phyloP scores from a whole-genome alignment of 2,113 vertebrate species.

The Oophaga pumilio region DNA sequence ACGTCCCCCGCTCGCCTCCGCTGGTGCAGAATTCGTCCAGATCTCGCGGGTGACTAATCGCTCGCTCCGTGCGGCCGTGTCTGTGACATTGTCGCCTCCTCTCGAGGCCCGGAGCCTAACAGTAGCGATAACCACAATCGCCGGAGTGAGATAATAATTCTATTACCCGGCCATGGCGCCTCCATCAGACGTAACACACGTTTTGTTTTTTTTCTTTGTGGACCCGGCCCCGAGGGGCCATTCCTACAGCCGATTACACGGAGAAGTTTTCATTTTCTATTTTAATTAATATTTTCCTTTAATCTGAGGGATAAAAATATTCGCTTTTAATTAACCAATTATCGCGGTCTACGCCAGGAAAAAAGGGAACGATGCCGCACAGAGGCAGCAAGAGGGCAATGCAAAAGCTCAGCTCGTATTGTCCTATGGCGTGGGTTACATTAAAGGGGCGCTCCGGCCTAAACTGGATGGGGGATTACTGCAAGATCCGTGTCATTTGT shows the following conservation, averaged over 20 bases:
- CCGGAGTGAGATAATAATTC: background rate
- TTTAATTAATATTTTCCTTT: constrained; percentile 18
- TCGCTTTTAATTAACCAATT: background rate
- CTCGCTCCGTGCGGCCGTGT: too few relatives aligned
- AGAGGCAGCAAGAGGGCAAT: background rate
- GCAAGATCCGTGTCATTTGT: too few relatives aligned
- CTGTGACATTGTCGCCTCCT: background rate
- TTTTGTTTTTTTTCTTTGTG: background rate
- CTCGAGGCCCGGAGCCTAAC: background rate
- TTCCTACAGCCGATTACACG: background rate
- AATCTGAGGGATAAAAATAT: background rate
- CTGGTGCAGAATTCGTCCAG: too few relatives aligned
- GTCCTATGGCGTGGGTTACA: too few relatives aligned
- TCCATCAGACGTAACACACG: background rate
- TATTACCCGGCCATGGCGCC: background rate
- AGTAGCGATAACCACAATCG: background rate
- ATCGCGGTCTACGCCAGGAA: background rate
- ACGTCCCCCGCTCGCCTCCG: too few relatives aligned
- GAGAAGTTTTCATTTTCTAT: background rate
- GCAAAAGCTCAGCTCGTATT: background rate
- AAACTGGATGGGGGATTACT: too few relatives aligned
- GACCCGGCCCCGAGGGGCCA: background rate
- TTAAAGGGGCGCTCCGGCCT: too few relatives aligned
- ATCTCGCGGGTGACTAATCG: too few relatives aligned
- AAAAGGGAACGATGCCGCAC: background rate